Evolutionary conservation across 2,888 invertebrate genomes (phyloP).

Genomic region (Drosophila bunnanda): DNA sequence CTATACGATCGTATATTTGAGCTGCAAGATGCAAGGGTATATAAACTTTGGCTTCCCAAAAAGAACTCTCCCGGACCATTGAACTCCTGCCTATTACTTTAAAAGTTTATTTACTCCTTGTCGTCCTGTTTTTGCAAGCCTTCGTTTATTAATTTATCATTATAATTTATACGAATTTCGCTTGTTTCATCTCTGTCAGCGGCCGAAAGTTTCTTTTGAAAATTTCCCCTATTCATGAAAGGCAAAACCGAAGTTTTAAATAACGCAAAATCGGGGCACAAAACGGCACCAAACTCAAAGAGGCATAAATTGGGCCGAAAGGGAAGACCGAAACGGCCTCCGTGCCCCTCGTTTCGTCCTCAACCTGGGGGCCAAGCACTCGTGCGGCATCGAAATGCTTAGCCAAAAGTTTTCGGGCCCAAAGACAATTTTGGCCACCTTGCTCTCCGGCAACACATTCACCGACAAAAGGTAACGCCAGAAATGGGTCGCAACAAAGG

Average conservation of each 20-base stretch:
- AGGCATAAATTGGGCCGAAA: slow-evolving; percentile 43
- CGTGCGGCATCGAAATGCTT: slow-evolving; percentile 64
- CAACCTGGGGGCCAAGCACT: slow-evolving; percentile 45
- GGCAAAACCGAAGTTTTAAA: slow-evolving; percentile 32
- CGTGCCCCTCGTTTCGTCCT: slow-evolving; percentile 51
- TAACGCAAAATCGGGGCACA: slow-evolving; percentile 34
- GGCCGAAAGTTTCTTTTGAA: slow-evolving; percentile 9
- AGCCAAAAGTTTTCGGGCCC: slow-evolving; percentile 31
- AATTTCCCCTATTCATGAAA: slow-evolving; percentile 10
- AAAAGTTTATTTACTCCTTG: slow-evolving; percentile 12
- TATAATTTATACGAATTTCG: slow-evolving; percentile 31
- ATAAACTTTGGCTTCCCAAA: no score
- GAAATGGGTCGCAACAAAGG: slow-evolving; percentile 30
- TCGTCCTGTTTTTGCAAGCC: neutral
- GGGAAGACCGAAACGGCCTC: slow-evolving; percentile 58
- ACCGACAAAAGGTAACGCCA: slow-evolving; percentile 32
- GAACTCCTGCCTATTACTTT: slow-evolving; percentile 6
- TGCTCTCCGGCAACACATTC: neutral
- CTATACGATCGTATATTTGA: no score
- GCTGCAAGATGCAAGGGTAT: no score
- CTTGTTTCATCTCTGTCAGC: slow-evolving; percentile 17
- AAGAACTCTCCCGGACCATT: neutral
- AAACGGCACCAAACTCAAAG: slow-evolving; percentile 30
- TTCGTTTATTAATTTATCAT: slow-evolving; percentile 30
- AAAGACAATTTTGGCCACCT: slow-evolving; percentile 34